These are phyloP conservation scores for Pasiphila rectangulata DNA, from an alignment of 2,888 invertebrate species.

Conservation along the genomic window DNA sequence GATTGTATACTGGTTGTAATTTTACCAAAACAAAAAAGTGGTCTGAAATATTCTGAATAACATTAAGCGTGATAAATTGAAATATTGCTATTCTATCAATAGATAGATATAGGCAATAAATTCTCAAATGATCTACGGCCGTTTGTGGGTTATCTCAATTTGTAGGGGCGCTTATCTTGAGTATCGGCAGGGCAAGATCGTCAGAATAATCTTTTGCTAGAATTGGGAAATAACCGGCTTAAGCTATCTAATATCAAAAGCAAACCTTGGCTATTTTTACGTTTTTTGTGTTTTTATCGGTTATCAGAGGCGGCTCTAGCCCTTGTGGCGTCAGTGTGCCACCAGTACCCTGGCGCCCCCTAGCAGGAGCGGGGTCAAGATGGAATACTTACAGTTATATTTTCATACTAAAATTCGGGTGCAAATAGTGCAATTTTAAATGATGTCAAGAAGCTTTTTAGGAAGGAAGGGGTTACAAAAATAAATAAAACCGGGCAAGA, in stretches of 20 bases:
- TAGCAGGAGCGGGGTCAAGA: too few species aligned
- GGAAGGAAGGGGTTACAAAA: too few species aligned
- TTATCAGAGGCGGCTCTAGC: too few species aligned
- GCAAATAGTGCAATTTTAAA: too few species aligned
- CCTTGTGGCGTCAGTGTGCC: too few species aligned
- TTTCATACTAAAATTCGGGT: too few species aligned
- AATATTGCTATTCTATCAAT: constrained; percentile 38
- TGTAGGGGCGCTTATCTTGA: constrained; percentile 68
- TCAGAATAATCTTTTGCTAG: constrained; percentile 26
- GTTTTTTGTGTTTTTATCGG: neutral
- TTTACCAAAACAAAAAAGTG: constrained; percentile 7
- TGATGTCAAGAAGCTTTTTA: too few species aligned
- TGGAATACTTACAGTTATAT: too few species aligned
- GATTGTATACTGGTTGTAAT: neutral
- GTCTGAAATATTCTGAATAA: constrained; percentile 3
- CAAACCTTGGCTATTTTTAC: neutral
- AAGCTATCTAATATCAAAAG: neutral
- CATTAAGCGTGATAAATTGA: constrained; percentile 17
- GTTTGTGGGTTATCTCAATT: constrained; percentile 74
- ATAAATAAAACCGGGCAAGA: too few species aligned
- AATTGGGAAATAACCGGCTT: constrained; percentile 11
- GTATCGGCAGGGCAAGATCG: constrained; percentile 60
- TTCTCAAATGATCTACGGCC: constrained; percentile 71
- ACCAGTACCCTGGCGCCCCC: neutral
- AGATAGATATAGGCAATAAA: constrained; percentile 64